phyloP scores from a whole-genome alignment of 2,113 vertebrate species.

The Vidua chalybeata region DNA sequence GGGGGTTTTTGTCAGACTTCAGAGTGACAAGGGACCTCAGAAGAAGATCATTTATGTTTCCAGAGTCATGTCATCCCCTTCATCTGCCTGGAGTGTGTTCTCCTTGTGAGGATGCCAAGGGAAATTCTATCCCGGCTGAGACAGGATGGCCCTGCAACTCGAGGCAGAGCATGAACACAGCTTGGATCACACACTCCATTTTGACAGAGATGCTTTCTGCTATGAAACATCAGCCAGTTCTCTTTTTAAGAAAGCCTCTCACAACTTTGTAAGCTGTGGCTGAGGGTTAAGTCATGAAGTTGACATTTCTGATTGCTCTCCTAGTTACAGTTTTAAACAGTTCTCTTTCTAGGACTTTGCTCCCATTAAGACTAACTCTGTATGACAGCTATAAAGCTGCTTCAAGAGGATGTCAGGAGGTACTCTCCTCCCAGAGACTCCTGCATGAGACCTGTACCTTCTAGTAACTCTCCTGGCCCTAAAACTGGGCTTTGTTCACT shows the following conservation, averaged over 20 bases:
- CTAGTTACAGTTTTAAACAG: not conserved
- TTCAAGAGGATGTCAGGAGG: not conserved
- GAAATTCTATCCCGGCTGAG: not conserved
- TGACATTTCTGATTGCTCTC: not conserved
- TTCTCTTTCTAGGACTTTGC: not conserved
- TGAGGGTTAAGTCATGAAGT: not conserved
- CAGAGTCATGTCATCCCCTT: not conserved
- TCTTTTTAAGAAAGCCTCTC: not conserved
- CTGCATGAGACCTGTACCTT: fast-evolving
- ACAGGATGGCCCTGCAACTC: not conserved
- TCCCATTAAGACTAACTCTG: not conserved
- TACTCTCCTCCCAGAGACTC: not conserved
- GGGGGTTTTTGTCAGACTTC: not conserved
- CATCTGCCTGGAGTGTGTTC: not conserved
- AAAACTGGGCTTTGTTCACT: not conserved
- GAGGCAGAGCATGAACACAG: not conserved
- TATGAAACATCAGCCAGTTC: not conserved
- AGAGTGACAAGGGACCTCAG: not conserved
- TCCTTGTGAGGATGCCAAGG: not conserved
- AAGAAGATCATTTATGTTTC: not conserved
- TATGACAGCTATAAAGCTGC: not conserved
- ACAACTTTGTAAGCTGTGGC: not conserved
- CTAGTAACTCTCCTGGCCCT: not conserved
- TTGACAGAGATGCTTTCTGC: not conserved
- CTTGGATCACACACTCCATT: not conserved